phyloP scores from a whole-genome alignment of 2,888 invertebrate species.

The Metallyticus violacea region DNA sequence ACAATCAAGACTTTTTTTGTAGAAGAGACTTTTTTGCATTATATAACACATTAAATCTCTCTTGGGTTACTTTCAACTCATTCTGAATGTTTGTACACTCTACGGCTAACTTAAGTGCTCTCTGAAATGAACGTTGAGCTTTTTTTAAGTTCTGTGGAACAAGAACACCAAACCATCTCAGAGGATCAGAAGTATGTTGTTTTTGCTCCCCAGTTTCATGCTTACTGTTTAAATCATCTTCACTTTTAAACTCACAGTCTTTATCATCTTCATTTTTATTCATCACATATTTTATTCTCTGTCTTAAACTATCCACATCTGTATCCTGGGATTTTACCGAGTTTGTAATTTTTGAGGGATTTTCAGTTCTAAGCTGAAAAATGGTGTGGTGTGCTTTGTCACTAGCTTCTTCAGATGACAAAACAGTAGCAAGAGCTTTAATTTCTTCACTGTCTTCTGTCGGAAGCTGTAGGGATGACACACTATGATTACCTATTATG shows the following conservation, averaged over 20 bases:
- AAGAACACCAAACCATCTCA: constrained; percentile 84
- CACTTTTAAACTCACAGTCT: not conserved
- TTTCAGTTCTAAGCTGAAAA: constrained; percentile 14
- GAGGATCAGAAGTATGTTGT: constrained; percentile 54
- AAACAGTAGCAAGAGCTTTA: constrained; percentile 47
- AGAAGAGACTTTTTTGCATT: not conserved
- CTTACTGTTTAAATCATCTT: not conserved
- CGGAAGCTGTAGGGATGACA: constrained; percentile 68
- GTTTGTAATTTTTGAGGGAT: not conserved
- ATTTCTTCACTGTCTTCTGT: constrained; percentile 58
- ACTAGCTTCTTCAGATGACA: not conserved
- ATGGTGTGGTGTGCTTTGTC: not conserved
- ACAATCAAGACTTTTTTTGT: not conserved
- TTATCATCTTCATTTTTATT: not conserved
- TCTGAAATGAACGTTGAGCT: constrained; percentile 72
- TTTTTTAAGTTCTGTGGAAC: constrained; percentile 75
- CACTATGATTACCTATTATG: constrained; percentile 71
- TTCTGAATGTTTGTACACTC: constrained; percentile 69
- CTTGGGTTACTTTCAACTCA: constrained; percentile 48
- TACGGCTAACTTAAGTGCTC: constrained; percentile 62
- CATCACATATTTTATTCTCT: not conserved
- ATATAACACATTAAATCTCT: not conserved
- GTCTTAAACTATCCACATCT: not conserved
- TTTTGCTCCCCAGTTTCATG: not conserved
- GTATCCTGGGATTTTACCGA: not conserved